phyloP scores from a whole-genome alignment of 2,797 vertebrate genomes.

The Fistularia tabacaria region DNA sequence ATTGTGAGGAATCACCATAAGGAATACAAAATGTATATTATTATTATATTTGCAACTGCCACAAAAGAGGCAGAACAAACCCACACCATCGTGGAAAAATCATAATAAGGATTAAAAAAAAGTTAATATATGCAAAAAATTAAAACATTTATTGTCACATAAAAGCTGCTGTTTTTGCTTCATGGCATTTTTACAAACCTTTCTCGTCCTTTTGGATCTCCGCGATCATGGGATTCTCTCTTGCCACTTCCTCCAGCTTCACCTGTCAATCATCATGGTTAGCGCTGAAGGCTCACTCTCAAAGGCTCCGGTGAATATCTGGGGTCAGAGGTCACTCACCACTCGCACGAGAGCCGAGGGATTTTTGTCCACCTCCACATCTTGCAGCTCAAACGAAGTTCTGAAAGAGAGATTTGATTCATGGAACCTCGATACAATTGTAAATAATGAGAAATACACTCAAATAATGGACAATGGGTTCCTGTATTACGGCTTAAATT shows the following conservation, averaged over 20 bases:
- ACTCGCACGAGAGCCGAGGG: slow-evolving; percentile 56
- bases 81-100: too few relatives aligned
- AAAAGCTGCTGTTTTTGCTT: neutral
- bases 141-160: too few relatives aligned
- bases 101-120: too few relatives aligned
- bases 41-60: too few relatives aligned
- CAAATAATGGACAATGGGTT: too few relatives aligned
- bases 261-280: slow-evolving; percentile 36
- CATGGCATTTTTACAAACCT: slow-evolving; percentile 35
- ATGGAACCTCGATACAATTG: neutral
- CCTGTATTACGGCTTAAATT: too few relatives aligned
- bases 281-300: neutral
- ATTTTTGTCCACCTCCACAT: neutral
- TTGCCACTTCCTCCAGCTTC: slow-evolving; percentile 42
- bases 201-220: slow-evolving; percentile 58
- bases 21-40: too few relatives aligned
- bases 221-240: slow-evolving; percentile 44
- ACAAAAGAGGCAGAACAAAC: too few relatives aligned
- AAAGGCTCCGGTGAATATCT: too few relatives aligned
- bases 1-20: neutral
- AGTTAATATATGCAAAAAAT: too few relatives aligned
- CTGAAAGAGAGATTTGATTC: slow-evolving; percentile 34
- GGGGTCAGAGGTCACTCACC: slow-evolving; percentile 50
- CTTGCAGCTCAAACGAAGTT: slow-evolving; percentile 53
- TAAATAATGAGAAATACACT: neutral